Evolutionary conservation across 2,888 invertebrate species (phyloP).

Genomic region (Rhagium mordax): DNA sequence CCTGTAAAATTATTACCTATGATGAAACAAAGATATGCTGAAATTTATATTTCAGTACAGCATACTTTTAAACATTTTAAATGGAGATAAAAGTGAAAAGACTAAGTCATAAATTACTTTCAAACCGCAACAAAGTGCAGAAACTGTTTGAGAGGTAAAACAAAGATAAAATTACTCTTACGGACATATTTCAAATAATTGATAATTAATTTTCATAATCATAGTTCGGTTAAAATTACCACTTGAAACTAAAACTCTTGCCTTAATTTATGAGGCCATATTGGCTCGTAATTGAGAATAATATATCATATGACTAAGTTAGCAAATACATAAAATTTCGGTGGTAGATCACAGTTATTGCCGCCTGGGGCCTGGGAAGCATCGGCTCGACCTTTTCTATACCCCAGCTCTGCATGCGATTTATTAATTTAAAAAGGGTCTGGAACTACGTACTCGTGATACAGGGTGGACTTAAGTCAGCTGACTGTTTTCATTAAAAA

Average conservation of each 20-base stretch:
- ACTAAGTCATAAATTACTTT: not conserved
- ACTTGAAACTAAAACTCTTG: constrained; percentile 49
- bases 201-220: constrained; percentile 49
- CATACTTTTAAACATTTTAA: no score
- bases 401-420: constrained; percentile 50
- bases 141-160: not conserved
- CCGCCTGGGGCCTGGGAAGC: constrained; percentile 58
- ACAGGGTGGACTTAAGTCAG: constrained; percentile 13
- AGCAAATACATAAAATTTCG: constrained; percentile 64
- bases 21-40: no score
- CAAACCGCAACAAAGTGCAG: not conserved
- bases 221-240: constrained; percentile 47
- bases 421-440: constrained; percentile 55
- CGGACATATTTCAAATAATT: constrained; percentile 43
- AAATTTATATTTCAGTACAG: no score
- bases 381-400: constrained; percentile 44
- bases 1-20: no score
- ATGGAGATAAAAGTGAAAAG: no score
- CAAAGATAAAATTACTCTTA: constrained; percentile 15
- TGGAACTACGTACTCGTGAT: constrained; percentile 31
- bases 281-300: constrained; percentile 56
- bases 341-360: constrained; percentile 65
- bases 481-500: not conserved
- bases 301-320: constrained; percentile 59
- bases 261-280: constrained; percentile 53